Conservation (phyloP, 2,888 invertebrate genomes). For the Callyntrura guangdongensis region DNA sequence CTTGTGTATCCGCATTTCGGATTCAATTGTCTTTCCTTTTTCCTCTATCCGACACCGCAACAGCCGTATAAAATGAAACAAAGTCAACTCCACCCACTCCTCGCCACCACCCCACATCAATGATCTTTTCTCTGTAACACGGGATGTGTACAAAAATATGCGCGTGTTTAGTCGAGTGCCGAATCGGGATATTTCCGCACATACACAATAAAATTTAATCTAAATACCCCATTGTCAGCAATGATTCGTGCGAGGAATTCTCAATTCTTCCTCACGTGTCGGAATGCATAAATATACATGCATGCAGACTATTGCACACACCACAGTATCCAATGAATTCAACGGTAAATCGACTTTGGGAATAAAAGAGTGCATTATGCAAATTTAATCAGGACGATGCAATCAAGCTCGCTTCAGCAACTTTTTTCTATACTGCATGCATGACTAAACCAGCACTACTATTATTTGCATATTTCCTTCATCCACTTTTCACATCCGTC, state of each 20-base stretch:
- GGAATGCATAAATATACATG: not conserved
- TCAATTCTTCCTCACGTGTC: not conserved
- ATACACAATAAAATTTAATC: conserved; percentile 9
- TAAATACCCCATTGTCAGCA: conserved; percentile 28
- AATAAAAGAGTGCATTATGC: conserved; percentile 65
- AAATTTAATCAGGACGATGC: conserved; percentile 52
- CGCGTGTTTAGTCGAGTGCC: not conserved
- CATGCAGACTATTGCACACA: not conserved
- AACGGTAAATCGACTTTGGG: conserved; percentile 21
- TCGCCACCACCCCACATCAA: not conserved
- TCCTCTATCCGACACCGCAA: not conserved
- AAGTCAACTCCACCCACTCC: not conserved
- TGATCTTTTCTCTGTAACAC: not conserved
- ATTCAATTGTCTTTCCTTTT: conserved; percentile 7
- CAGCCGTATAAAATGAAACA: not conserved
- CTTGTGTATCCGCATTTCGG: not conserved
- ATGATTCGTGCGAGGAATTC: conserved; percentile 19
- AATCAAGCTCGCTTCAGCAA: conserved; percentile 18
- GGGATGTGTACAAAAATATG: too few species aligned
- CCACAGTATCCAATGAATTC: not conserved
- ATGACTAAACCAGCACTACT: not conserved
- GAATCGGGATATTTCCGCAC: conserved; percentile 7
- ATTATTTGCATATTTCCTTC: not conserved
- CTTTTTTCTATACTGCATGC: not conserved
- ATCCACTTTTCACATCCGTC: too few species aligned